Evolutionary conservation across 37 sponge, comb jelly and placozoan genomes (phyloP).

Genomic region (Halichondria panicea): DNA sequence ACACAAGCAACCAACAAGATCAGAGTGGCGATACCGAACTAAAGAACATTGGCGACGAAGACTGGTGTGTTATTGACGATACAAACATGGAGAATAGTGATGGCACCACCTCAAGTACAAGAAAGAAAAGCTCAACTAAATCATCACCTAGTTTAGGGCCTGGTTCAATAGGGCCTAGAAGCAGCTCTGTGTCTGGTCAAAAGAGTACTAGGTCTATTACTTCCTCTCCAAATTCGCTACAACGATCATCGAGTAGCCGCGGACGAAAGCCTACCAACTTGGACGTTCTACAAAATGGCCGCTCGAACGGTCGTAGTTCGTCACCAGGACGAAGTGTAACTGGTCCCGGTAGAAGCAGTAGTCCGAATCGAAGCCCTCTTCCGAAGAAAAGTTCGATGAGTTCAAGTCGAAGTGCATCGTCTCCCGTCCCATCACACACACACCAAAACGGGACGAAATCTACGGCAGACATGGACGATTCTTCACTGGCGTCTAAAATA

Average conservation of each 20-base stretch:
- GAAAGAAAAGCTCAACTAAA: too few species aligned
- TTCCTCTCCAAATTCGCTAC: background rate
- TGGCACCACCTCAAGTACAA: too few species aligned
- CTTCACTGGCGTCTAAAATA: slow-evolving; percentile 39
- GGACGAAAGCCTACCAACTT: background rate
- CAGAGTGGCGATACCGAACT: too few species aligned
- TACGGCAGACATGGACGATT: too few species aligned
- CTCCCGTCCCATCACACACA: background rate
- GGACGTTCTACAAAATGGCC: slow-evolving; percentile 7
- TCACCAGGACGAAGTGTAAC: background rate
- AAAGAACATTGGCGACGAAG: too few species aligned
- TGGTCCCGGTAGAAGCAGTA: background rate
- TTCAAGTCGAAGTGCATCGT: background rate
- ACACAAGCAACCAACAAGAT: too few species aligned
- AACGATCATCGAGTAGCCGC: slow-evolving; percentile 18
- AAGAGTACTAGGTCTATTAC: background rate
- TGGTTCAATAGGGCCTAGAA: slow-evolving; percentile 9
- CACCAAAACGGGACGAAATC: too few species aligned
- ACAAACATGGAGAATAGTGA: too few species aligned
- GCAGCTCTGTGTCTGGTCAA: background rate
- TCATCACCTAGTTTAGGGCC: too few species aligned
- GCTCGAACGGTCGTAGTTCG: background rate
- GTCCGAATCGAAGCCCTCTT: background rate
- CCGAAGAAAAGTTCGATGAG: background rate
- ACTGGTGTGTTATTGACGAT: too few species aligned